Base-by-base conservation (phyloP, 2,888 invertebrate species). In the Lochmaea capreae region DNA sequence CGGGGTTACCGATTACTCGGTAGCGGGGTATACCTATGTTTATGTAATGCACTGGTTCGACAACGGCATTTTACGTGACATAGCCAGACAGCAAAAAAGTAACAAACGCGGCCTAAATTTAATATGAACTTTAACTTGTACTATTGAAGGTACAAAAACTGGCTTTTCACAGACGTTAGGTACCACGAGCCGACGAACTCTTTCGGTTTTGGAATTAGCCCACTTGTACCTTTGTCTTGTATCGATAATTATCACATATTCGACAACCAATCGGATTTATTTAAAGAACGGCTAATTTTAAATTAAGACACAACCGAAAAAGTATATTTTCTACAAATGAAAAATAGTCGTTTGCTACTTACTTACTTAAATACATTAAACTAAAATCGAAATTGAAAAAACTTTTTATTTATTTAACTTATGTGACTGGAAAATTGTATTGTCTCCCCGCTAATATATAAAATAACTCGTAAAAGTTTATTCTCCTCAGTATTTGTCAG, bases 91-190 rank as follows among this genome's bases (percentile, higher is more conserved):
- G 84, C 80, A 81, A 87, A 82, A 82, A 83, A 81, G 69, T 79
- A 76, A 72, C 79, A 75, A 78, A 81, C 79, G 79, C 81, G 78
- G 81, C 81, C 82, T 81, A 81, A 79, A 82, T 82, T 82, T 79
- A 71, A 78, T 79, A 80, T 81, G 77, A 79, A 78, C 81, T 79
- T 81, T 80, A 81, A 81, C 81, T 82, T 77, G 81, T 78, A 78
- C 85, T 84, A 86, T 85, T 86, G 85, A 86, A 85, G 83, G 83
- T 85, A 85, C 84, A 86, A 86, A 86, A 86, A 86, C 86, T 86
- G 83, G 86, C 85, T 86, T 82, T 84, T 77, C 85, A 85, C 84
- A 80, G 85, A 76, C 76, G 73, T n/a, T n/a, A n/a, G n/a, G 73
- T 76, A 78, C 74, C 73, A 65, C 83, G 75, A 81, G 81, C 81